These are phyloP conservation scores for Acleris literana DNA, from an alignment of 2,888 invertebrate species.

Conservation along the genomic window DNA sequence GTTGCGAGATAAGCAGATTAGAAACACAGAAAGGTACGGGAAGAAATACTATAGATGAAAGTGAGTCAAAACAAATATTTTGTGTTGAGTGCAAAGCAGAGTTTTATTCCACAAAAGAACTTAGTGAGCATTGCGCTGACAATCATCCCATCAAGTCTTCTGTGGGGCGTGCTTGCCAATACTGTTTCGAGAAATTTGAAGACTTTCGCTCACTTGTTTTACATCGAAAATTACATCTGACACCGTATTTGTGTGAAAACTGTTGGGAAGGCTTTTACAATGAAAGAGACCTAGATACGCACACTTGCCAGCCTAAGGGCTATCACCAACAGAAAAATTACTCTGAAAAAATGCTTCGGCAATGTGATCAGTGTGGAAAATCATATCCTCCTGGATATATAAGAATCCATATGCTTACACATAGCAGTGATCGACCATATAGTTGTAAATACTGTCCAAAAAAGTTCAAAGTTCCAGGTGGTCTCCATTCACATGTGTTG, in stretches of 20 bases:
- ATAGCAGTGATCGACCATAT: slow-evolving; percentile 67
- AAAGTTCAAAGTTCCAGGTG: slow-evolving; percentile 76
- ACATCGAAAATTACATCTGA: slow-evolving; percentile 73
- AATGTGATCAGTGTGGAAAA: slow-evolving; percentile 80
- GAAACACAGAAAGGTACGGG: slow-evolving; percentile 46
- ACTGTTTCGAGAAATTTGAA: slow-evolving; percentile 75
- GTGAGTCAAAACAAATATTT: slow-evolving; percentile 54
- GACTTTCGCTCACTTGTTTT: slow-evolving; percentile 71
- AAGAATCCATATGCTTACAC: slow-evolving; percentile 75
- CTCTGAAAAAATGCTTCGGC: slow-evolving; percentile 58
- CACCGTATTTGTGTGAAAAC: slow-evolving; percentile 71
- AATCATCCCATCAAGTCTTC: slow-evolving; percentile 63
- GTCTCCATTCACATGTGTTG: slow-evolving; percentile 71
- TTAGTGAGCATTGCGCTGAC: slow-evolving; percentile 65
- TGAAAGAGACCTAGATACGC: slow-evolving; percentile 55
- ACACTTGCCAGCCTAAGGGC: slow-evolving; percentile 64
- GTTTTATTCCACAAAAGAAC: slow-evolving; percentile 56
- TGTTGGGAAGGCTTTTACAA: slow-evolving; percentile 76
- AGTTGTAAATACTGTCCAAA: slow-evolving; percentile 78
- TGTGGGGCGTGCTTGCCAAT: slow-evolving; percentile 72
- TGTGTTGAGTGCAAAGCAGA: slow-evolving; percentile 75
- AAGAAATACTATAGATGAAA: slow-evolving; percentile 41
- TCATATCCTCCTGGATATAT: slow-evolving; percentile 78
- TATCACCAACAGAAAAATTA: slow-evolving; percentile 57
- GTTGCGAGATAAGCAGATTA: slow-evolving; percentile 44